Conservation (phyloP, 2,888 invertebrate species). For the Vesta saturnalis region DNA sequence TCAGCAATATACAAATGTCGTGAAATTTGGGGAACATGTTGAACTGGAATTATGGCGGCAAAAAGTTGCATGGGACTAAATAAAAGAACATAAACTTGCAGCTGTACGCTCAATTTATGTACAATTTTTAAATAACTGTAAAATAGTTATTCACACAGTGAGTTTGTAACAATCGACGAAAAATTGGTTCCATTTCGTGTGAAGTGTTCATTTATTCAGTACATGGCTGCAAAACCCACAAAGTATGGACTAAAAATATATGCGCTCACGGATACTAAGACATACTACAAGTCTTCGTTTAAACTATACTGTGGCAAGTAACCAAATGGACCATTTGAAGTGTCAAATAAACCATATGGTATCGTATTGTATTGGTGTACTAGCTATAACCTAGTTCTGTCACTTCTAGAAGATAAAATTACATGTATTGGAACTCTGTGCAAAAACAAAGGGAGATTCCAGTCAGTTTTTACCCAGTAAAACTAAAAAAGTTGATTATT, state of each 20-base stretch:
- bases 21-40: neutral
- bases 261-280: neutral
- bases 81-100: neutral
- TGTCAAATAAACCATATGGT: neutral
- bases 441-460: neutral
- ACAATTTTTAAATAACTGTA: neutral
- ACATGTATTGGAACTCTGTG: too few species aligned
- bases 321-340: too few species aligned
- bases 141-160: neutral
- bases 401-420: too few species aligned
- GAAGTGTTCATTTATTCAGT: neutral
- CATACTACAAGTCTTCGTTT: neutral
- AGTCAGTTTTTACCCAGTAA: neutral
- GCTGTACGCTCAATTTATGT: neutral
- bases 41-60: neutral
- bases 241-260: neutral
- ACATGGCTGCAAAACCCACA: neutral
- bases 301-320: constrained; percentile 6
- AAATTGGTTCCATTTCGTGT: neutral
- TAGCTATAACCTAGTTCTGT: too few species aligned
- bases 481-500: neutral
- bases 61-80: neutral
- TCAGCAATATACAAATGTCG: neutral
- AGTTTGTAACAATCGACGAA: constrained; percentile 1
- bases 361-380: neutral